A percentile compares a stretch with the other conserved stretches of the same genome.
Evolutionary conservation across 2,888 invertebrate genomes (phyloP).

Genomic region (Caenorhabditis angaria): DNA sequence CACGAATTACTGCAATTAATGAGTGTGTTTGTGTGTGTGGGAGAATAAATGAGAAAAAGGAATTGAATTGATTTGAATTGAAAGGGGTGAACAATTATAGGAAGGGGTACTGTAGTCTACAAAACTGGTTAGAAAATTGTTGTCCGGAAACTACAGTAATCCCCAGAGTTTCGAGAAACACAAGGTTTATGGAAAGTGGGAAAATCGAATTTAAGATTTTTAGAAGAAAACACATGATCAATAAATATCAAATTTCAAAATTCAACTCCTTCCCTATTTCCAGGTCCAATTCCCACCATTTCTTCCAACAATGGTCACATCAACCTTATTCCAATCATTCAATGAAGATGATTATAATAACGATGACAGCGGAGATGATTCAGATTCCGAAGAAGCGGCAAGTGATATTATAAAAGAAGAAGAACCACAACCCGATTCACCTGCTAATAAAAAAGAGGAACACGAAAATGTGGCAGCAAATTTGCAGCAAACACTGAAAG

Average conservation of each 20-base stretch:
- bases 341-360: slow-evolving; percentile 58
- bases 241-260: too few relatives aligned
- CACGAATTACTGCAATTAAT: slow-evolving; percentile 5
- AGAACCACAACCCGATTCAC: slow-evolving; percentile 21
- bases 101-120: too few relatives aligned
- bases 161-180: too few relatives aligned
- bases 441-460: slow-evolving; percentile 12
- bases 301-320: slow-evolving; percentile 57
- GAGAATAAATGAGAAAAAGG: too few relatives aligned
- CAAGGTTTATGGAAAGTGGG: too few relatives aligned
- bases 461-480: slow-evolving; percentile 22
- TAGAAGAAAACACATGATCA: slow-evolving; percentile 13
- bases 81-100: too few relatives aligned
- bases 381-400: slow-evolving; percentile 53
- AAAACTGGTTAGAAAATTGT: too few relatives aligned
- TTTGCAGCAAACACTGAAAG: slow-evolving; percentile 63
- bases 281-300: slow-evolving; percentile 47
- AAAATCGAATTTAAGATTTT: neutral
- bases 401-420: slow-evolving; percentile 39
- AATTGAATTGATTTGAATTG: too few relatives aligned
- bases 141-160: too few relatives aligned
- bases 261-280: slow-evolving; percentile 6
- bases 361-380: slow-evolving; percentile 52
- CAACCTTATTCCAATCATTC: slow-evolving; percentile 46
- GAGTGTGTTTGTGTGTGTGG: too few relatives aligned